These are phyloP conservation scores for roundworm (Caenorhabditis elegans) DNA, from an alignment of 1,140 invertebrate species.

Conservation along the genomic window WBcel235 BX284604.4:11933501-11934000, in stretches of 20 bases:
- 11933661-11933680: slow-evolving; percentile 52
- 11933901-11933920: slow-evolving; percentile 94
- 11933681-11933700: background rate
- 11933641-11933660: slow-evolving; percentile 50
- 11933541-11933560: background rate
- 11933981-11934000: slow-evolving; percentile 89
- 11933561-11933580: slow-evolving; percentile 43
- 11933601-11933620: slow-evolving; percentile 55
- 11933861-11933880: slow-evolving; percentile 93
- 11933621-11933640: slow-evolving; percentile 52
- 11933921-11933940: slow-evolving; percentile 95
- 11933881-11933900: slow-evolving; percentile 86
- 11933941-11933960: slow-evolving; percentile 84
- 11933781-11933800: slow-evolving; percentile 34
- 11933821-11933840: slow-evolving; percentile 98
- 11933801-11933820: slow-evolving; percentile 94
- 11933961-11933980: slow-evolving; percentile 94
- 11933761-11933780: too few species aligned
- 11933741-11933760: too few species aligned
- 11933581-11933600: slow-evolving; percentile 51
- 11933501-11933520: slow-evolving; percentile 91
- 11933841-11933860: slow-evolving; percentile 97
- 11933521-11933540: slow-evolving; percentile 64
- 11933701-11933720: too few species aligned
- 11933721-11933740: too few species aligned